Conservation (phyloP, 37 sponge, comb jelly and placozoan genomes). For the Geodia barretti region DNA sequence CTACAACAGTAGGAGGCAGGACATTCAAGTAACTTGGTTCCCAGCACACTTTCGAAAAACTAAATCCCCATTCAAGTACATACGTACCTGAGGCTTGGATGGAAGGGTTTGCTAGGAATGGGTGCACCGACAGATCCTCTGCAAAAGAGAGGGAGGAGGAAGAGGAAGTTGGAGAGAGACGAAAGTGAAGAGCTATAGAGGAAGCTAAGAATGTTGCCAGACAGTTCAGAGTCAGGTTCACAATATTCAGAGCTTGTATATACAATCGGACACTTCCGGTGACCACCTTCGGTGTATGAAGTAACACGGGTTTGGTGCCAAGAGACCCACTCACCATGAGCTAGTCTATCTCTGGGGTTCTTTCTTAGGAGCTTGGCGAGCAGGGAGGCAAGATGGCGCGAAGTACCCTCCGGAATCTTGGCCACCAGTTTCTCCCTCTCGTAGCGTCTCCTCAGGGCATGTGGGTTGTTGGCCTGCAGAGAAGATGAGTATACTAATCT, state of each 20-base stretch:
- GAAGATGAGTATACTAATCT: no score
- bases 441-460: conserved; percentile 69
- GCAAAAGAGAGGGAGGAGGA: neutral
- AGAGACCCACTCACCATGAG: conserved; percentile 37
- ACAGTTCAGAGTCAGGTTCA: no score
- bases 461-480: conserved; percentile 66
- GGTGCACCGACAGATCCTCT: neutral
- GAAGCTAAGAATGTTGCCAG: no score
- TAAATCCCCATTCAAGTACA: no score
- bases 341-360: conserved; percentile 60
- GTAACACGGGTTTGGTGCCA: conserved; percentile 4
- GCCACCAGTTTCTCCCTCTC: conserved; percentile 70
- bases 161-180: no score
- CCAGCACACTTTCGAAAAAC: no score
- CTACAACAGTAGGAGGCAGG: neutral
- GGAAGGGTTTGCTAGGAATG: neutral
- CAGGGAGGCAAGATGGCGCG: conserved; percentile 58
- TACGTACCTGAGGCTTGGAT: neutral
- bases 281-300: no score
- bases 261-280: no score
- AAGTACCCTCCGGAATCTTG: conserved; percentile 74
- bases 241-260: no score
- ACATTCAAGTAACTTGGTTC: no score
- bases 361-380: conserved; percentile 73
- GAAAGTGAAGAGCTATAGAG: no score